These are phyloP conservation scores for Byasa hedistus DNA, from an alignment of 2,888 invertebrate species.

Conservation along the genomic window DNA sequence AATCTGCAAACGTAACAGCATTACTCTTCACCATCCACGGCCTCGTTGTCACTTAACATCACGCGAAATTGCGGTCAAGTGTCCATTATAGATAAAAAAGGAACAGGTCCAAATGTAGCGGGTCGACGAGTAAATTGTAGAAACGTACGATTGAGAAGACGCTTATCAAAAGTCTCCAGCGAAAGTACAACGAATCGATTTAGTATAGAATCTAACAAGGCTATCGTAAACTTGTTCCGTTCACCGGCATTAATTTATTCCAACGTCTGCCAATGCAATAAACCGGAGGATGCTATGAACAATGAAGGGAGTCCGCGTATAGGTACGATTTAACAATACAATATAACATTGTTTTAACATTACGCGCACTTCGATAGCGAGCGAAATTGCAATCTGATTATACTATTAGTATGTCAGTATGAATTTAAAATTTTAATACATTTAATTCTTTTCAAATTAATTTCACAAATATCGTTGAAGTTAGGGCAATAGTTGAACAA, in stretches of 20 bases:
- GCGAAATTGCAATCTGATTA: neutral
- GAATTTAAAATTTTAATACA: too few species aligned
- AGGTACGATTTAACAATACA: conserved; percentile 19
- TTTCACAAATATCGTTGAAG: too few species aligned
- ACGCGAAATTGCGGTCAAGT: too few species aligned
- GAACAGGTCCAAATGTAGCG: too few species aligned
- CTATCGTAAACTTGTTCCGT: conserved; percentile 20
- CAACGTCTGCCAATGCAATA: conserved; percentile 18
- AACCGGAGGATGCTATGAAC: conserved; percentile 22
- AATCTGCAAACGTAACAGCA: too few species aligned
- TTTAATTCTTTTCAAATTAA: too few species aligned
- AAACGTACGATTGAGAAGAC: neutral
- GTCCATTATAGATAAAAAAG: too few species aligned
- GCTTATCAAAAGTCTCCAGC: conserved; percentile 9
- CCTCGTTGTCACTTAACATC: too few species aligned
- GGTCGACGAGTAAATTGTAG: too few species aligned
- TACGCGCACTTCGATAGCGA: conserved; percentile 14
- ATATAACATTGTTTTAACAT: conserved; percentile 24
- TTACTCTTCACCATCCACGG: too few species aligned
- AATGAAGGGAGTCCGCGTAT: conserved; percentile 16
- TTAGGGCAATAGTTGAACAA: too few species aligned
- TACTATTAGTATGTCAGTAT: too few species aligned
- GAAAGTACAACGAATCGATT: conserved; percentile 27
- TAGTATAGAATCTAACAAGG: conserved; percentile 17
- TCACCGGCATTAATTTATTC: conserved; percentile 18